Base-by-base conservation (phyloP, 2,888 invertebrate genomes). In the Melikaiella ostensackeni region DNA sequence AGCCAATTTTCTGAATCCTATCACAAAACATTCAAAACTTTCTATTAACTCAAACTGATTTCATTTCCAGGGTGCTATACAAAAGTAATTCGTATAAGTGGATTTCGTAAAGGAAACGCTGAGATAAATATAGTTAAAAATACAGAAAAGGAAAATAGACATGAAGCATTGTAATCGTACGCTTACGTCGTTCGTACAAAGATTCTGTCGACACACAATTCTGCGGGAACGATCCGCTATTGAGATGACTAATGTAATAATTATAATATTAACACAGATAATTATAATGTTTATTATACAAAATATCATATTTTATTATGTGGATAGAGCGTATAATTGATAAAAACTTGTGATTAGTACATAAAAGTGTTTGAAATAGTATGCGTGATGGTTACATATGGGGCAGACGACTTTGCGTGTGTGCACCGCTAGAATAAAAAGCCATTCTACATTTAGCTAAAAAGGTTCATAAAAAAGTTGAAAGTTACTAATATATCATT, bases 41-140 rank as follows among this genome's bases (percentile, higher is more conserved):
- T 50, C 8, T 5, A 50, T 8, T 50, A 9, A 50, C 8, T 57
- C 1, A 57, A 11, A 57, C 24, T 24, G 16, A 24, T 57, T 57
- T 57, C 6, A 50, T 80, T 89, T 91, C 92, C 92, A 94, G 94
- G 92, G 93, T 89, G 93, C 93, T 86, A 92, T 92, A 91, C 92
- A 93, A 88, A 93, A 93, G 92, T 93, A 94, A 93, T 93, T 85
- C 84, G 86, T 77, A 89, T 85, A 83, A 88, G 86, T 81, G 89
- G 88, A 80, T 84, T 87, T 81, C 89, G 84, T 82, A 89, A 86
- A 87, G 77, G 78, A 83, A 80, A 79, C 24, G 57, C 57, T 64
- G 59, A 76, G 76, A 78, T 75, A 73, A 75, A 75, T 76, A 77
- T 75, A 74, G 77, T 74, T 77, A 79, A 75, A 75, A 55, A 46